Conservation (phyloP, 2,888 invertebrate species). For the Scaptomyza reducta region DNA sequence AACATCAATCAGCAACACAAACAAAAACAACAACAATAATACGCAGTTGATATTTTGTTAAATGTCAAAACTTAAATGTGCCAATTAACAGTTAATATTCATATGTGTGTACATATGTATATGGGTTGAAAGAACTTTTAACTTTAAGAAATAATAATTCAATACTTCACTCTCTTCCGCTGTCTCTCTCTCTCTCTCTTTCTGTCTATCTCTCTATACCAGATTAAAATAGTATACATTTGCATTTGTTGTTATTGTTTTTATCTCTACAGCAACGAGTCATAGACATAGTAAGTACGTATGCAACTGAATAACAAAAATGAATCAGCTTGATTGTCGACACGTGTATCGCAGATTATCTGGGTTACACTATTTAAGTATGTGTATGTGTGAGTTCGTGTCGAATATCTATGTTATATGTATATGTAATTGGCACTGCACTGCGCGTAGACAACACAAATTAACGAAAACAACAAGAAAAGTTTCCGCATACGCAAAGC, state of each 20-base stretch:
- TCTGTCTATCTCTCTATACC: too few species aligned
- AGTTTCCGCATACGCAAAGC: slow-evolving; percentile 53
- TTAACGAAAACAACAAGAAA: slow-evolving; percentile 4
- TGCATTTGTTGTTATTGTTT: neutral
- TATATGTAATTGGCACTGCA: slow-evolving; percentile 27
- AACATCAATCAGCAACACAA: slow-evolving; percentile 12
- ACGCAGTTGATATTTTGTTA: slow-evolving; percentile 29
- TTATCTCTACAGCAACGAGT: neutral
- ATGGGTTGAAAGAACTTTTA: slow-evolving; percentile 23
- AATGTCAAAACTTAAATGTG: neutral
- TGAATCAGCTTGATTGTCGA: neutral
- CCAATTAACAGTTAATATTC: slow-evolving; percentile 3
- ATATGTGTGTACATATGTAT: neutral
- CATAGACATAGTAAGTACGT: neutral
- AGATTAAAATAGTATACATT: neutral
- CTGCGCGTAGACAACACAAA: slow-evolving; percentile 34
- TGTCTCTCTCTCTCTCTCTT: too few species aligned
- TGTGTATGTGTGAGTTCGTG: neutral
- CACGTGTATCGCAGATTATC: slow-evolving; percentile 31
- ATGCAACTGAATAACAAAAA: slow-evolving; percentile 9
- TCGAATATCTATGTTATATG: slow-evolving; percentile 5
- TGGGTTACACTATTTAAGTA: slow-evolving; percentile 7
- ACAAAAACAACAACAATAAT: slow-evolving; percentile 19
- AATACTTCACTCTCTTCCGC: too few species aligned
- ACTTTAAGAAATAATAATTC: neutral